phyloP scores from a whole-genome alignment of 2,113 vertebrate species.

The Perca schrenkii region DNA sequence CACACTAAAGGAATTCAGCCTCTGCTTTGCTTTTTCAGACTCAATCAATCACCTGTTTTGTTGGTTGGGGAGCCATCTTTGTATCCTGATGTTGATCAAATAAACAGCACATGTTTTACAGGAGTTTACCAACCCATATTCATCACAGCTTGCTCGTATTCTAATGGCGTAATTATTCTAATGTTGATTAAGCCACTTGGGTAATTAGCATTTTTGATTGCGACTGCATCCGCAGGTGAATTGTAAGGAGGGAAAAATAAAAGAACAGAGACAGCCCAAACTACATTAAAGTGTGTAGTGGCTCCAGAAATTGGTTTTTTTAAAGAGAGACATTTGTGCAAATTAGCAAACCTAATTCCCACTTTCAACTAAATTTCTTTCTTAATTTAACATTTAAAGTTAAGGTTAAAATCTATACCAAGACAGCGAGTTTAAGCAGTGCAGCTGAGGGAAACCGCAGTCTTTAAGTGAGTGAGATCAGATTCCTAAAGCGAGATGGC shows the following conservation, averaged over 20 bases:
- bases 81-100: constrained; percentile 70
- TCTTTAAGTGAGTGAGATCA: constrained; percentile 53
- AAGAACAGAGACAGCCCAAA: constrained; percentile 36
- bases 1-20: constrained; percentile 21
- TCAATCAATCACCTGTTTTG: constrained; percentile 71
- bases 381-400: not conserved
- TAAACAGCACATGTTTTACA: constrained; percentile 79
- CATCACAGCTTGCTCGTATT: constrained; percentile 73
- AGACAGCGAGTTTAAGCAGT: constrained; percentile 1
- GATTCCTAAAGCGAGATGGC: constrained; percentile 54
- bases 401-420: not conserved
- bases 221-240: constrained; percentile 74
- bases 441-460: constrained; percentile 18
- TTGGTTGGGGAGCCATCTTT: constrained; percentile 67
- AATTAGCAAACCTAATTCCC: constrained; percentile 6
- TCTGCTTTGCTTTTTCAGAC: constrained; percentile 25
- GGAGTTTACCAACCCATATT: constrained; percentile 67
- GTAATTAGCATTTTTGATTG: constrained; percentile 82
- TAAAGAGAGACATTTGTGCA: not conserved
- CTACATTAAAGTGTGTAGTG: constrained; percentile 15
- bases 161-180: constrained; percentile 79
- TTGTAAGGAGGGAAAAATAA: constrained; percentile 40
- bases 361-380: not conserved
- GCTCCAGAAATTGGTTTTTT: not conserved
- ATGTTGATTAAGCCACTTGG: constrained; percentile 81